phyloP scores from a whole-genome alignment of 1,140 invertebrate species.

The Lamellibrachia luymesi region DNA sequence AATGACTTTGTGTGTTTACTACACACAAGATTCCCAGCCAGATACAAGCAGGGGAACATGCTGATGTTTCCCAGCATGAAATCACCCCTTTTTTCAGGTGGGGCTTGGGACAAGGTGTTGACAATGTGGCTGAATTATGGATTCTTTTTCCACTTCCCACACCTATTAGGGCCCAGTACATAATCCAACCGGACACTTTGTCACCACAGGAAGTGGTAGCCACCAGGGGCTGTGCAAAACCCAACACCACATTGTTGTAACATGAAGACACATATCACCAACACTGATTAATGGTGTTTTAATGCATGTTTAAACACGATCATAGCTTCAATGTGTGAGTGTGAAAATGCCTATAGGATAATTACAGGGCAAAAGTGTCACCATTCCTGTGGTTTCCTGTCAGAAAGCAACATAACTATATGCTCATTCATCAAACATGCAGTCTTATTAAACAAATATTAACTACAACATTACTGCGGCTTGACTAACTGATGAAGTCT shows the following conservation, averaged over 20 bases:
- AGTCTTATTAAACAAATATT: neutral
- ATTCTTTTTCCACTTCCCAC: neutral
- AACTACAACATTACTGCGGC: neutral
- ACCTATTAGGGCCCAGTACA: neutral
- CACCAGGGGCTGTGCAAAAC: neutral
- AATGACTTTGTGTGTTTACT: neutral
- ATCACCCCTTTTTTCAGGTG: neutral
- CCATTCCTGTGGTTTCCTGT: neutral
- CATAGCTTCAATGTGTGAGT: neutral
- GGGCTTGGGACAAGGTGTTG: neutral
- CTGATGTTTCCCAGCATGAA: neutral
- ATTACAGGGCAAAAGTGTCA: neutral
- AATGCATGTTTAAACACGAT: neutral
- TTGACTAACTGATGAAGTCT: neutral
- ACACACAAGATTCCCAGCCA: neutral
- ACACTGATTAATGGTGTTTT: neutral
- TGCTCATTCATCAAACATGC: neutral
- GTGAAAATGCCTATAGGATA: neutral
- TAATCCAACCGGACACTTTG: neutral
- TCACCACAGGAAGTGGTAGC: neutral
- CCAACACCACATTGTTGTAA: neutral
- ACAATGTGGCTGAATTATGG: neutral
- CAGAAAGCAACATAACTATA: neutral
- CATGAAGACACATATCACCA: neutral
- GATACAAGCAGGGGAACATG: neutral